Evolutionary conservation across 37 sponge, comb jelly and placozoan species (phyloP), one percentile per base, ranked within the genome.

Genomic region (Geodia barretti): DNA sequence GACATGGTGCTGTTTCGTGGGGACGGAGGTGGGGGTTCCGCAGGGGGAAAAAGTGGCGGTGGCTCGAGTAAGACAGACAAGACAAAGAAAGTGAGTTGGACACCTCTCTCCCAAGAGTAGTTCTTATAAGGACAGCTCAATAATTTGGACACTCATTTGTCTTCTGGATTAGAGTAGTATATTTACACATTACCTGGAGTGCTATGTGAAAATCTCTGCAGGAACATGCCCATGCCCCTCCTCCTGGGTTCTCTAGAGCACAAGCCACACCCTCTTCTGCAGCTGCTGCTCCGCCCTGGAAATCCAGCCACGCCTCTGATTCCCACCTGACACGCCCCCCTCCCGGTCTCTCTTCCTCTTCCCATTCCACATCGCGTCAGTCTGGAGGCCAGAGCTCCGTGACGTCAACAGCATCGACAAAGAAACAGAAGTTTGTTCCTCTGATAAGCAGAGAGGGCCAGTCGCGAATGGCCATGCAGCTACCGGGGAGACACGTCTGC

Each of bases 401-500:
- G n/a, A n/a, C n/a, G n/a, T n/a, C n/a, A n/a, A n/a, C n/a, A n/a
- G n/a, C n/a, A n/a, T n/a, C n/a, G n/a, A 78, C 32, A 35, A 83
- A 82, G 72, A 95, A 92, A 39, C 77, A 70, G 30, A 95, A 85
- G 76, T 95, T 86, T 80, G 88, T 92, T 23, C 84, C 96, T 3
- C 72, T 95, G 4, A 83, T 84, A 64, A 85, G 87, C 41, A 36
- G 67, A n/a, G 90, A 95, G 54, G 96, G 90, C 0, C 85, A 84
- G 66, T 73, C 85, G 43, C 84, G 73, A 1, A 72, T 79, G 62
- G 77, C 88, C 24, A 72, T 78, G 28, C 84, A 79, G 43, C 38
- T 96, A 1, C 97, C 97, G 2, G 97, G 97, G 1, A 73, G 97
- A 38, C 83, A 93, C 60, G 20, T 62, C 26, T 96, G 97, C 60